Evolutionary conservation across 1,140 invertebrate genomes (phyloP), one percentile per base, ranked within the genome.

Genomic region (Eufriesea mexicana): DNA sequence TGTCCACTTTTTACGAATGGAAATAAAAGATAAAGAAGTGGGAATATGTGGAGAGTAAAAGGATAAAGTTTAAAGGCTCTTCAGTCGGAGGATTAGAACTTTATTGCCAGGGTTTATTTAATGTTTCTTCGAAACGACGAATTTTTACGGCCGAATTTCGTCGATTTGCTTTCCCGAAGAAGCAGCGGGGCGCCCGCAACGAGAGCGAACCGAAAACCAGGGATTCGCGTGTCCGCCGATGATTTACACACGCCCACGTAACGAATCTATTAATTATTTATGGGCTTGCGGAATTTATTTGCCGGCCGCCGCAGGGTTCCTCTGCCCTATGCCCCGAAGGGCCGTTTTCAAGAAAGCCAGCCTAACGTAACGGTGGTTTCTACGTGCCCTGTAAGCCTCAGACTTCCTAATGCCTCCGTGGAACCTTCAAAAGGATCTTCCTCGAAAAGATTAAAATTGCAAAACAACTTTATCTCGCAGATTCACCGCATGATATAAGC

Each of bases 231-330:
- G 89, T 89, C 88, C 73, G 85, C 84, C 76, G 79, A 90, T 91
- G 90, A 92, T 92, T 92, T 92, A 92, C 90, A 85, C 90, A 61
- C 80, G 90, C 84, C 86, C 90, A 91, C 89, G 88, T 91, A 92
- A 91, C 90, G 91, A 92, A 89, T 92, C 91, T 91, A 92, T 92
- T 92, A 91, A 92, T 92, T 92, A 92, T 92, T 92, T 92, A 92
- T 92, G 86, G 90, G 89, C 68, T 88, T 89, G 91, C 86, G 74
- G 90, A 91, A 91, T 90, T 89, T 91, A 92, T 90, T 90, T 90
- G 86, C 84, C 18, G 79, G 73, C 80, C 89, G 61, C 90, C 72
- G 67, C 89, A 77, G 91, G 89, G 75, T 78, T 78, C 70, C 82
- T 42, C 49, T 84, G 89, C 70, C 87, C 86, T 88, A 86, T 84